Base-by-base conservation (phyloP, 2,888 invertebrate species). In the Elmis aenea region DNA sequence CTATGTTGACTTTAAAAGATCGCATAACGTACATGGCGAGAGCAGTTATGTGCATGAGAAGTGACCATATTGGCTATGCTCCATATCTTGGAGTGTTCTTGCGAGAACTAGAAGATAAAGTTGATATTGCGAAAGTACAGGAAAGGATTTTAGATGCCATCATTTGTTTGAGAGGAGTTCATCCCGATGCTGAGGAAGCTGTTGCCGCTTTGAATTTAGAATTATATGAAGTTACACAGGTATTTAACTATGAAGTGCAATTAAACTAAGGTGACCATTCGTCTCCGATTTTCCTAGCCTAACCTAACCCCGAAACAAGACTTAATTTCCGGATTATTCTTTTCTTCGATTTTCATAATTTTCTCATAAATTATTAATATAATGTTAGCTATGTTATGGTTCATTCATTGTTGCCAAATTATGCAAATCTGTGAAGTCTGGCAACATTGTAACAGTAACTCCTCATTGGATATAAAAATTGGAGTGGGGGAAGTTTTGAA, bases 1-100 rank as follows among this genome's bases (percentile, higher is more conserved):
- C n/a, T n/a, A n/a, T n/a, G n/a, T n/a, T n/a, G n/a, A n/a, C n/a
- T n/a, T 70, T 97, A 23, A 72, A 80, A 13, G 83, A 91, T 64
- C 79, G 97, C 46, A 79, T 95, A 50, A 84, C 89, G 55, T 94
- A 95, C 72, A 71, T 99, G 57, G 90, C 93, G 0, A 78, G 93
- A 51, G 94, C 96, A 20, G 87, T 95, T 44, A 88, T 96, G 74
- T 95, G 95, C 66, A 88, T 95, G 78, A 81, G 95, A 38, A 92
- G 93, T 54, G 88, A 87, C 52, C 80, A 77, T 52, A 76, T 81
- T 11, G 85, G 83, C 1, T 81, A 80, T 47, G 79, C 85, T 5
- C 80, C 80, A 25, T 76, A 74, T 55, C 75, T 79, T 58, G 89
- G 83, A 1, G 84, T 89, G 38, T 81, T 91, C 58, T 71, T 93